A percentile compares a stretch with the other conserved stretches of the same genome.
These are phyloP conservation scores for Hemicordylus capensis DNA, from an alignment of 2,113 vertebrate genomes.

Conservation along the genomic window DNA sequence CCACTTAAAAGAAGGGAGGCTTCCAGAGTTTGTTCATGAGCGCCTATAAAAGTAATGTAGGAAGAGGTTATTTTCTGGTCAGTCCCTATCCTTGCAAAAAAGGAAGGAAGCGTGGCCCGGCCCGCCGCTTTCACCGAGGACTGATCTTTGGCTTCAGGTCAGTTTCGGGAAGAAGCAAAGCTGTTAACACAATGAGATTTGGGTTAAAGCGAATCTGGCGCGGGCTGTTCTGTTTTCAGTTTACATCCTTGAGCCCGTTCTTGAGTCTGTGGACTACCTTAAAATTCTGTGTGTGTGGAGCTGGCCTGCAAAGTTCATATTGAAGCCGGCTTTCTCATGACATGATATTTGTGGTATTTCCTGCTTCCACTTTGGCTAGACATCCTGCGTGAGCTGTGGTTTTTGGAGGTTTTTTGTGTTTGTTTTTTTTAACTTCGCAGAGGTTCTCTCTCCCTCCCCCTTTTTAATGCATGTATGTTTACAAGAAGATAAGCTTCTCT, in stretches of 20 bases:
- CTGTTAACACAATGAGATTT: not conserved
- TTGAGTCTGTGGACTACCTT: conserved; percentile 37
- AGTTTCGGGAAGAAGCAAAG: not conserved
- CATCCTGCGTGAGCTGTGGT: conserved; percentile 16
- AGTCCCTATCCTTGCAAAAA: not conserved
- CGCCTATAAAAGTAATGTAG: not conserved
- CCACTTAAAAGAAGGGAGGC: not conserved
- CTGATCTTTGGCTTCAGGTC: not conserved
- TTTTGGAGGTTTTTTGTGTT: conserved; percentile 44
- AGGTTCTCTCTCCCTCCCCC: not conserved
- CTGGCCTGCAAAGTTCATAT: conserved; percentile 31
- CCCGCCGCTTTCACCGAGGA: not conserved
- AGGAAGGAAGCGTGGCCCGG: not conserved
- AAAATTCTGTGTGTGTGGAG: conserved; percentile 44
- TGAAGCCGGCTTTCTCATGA: conserved; percentile 69
- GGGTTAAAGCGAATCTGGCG: not conserved
- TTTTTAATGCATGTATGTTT: conserved; percentile 8
- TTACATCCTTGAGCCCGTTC: not conserved
- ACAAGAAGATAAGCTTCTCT: conserved; percentile 14
- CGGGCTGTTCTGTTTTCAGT: conserved; percentile 20
- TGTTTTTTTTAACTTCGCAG: not conserved
- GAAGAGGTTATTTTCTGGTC: not conserved
- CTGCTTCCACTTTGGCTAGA: conserved; percentile 68
- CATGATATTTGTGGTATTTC: conserved; percentile 72
- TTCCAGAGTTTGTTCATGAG: not conserved